A percentile compares a stretch with the other conserved stretches of the same genome.
Evolutionary conservation across 2,888 invertebrate genomes (phyloP).

Genomic region (Idaea biselata): DNA sequence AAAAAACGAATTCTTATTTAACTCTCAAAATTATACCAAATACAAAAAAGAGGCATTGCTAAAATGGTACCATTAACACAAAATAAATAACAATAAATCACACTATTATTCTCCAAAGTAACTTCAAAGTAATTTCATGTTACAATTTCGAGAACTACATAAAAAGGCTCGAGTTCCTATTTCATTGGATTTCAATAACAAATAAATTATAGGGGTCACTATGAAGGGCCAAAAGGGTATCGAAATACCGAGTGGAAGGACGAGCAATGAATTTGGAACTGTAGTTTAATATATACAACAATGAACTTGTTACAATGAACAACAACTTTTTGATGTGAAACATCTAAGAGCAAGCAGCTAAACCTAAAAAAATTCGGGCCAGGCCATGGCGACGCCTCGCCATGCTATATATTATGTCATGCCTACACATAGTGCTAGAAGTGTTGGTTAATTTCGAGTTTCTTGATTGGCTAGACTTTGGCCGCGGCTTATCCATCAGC

Average conservation of each 20-base stretch:
- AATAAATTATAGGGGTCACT: slow-evolving; percentile 30
- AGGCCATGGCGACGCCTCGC: too few species aligned
- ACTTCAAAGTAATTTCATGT: background rate
- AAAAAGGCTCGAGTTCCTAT: slow-evolving; percentile 25
- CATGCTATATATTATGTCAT: too few species aligned
- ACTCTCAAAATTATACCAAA: background rate
- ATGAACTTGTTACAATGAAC: too few species aligned
- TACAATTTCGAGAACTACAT: slow-evolving; percentile 17
- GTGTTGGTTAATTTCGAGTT: too few species aligned
- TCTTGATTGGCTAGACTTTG: too few species aligned
- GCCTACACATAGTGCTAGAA: too few species aligned
- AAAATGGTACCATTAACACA: background rate
- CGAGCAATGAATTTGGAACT: slow-evolving; percentile 8
- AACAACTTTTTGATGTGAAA: background rate
- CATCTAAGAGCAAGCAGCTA: background rate
- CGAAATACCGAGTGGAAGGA: slow-evolving; percentile 30
- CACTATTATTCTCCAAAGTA: background rate
- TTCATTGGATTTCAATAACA: slow-evolving; percentile 28
- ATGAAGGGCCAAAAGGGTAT: slow-evolving; percentile 27
- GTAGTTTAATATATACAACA: background rate
- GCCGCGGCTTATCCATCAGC: too few species aligned
- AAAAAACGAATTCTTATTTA: too few species aligned
- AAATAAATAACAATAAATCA: background rate
- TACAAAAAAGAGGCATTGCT: background rate
- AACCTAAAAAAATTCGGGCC: too few species aligned